Conservation (phyloP, 2,888 invertebrate species). For the Mechanitis mazaeus region DNA sequence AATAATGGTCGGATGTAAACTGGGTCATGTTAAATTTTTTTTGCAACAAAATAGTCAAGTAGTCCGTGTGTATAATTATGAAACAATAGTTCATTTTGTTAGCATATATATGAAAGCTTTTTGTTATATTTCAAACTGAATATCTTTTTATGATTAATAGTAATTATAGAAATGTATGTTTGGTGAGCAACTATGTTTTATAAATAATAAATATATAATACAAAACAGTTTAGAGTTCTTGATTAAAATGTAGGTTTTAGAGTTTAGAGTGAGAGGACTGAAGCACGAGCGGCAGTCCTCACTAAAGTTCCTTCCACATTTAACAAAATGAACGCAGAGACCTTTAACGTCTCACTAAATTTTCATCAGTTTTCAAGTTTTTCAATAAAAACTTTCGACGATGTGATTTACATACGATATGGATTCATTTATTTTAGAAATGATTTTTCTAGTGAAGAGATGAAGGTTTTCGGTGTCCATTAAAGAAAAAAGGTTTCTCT, state of each 20-base stretch:
- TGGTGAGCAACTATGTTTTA: too few relatives aligned
- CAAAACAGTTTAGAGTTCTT: neutral
- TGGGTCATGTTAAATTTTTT: neutral
- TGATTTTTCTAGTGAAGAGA: slow-evolving; percentile 67
- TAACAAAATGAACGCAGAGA: slow-evolving; percentile 45
- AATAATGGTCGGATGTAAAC: slow-evolving; percentile 7
- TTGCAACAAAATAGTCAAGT: neutral
- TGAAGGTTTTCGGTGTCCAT: slow-evolving; percentile 64
- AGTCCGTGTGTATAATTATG: too few relatives aligned
- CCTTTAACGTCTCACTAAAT: slow-evolving; percentile 66
- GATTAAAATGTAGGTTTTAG: slow-evolving; percentile 1
- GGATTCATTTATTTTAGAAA: slow-evolving; percentile 72
- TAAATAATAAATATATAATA: too few relatives aligned
- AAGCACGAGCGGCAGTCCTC: slow-evolving; percentile 10
- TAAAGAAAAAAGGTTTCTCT: slow-evolving; percentile 50
- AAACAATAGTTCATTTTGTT: too few relatives aligned
- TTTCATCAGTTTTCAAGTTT: slow-evolving; percentile 75
- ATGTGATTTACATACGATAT: slow-evolving; percentile 73
- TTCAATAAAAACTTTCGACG: slow-evolving; percentile 75
- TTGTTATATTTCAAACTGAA: too few relatives aligned
- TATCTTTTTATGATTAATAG: too few relatives aligned
- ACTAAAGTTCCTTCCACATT: slow-evolving; percentile 25
- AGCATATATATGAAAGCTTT: too few relatives aligned
- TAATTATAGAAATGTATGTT: too few relatives aligned
- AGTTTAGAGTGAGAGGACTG: neutral